phyloP scores from a whole-genome alignment of 37 sponge, comb jelly and placozoan species.

The Lycopodina hypogea region DNA sequence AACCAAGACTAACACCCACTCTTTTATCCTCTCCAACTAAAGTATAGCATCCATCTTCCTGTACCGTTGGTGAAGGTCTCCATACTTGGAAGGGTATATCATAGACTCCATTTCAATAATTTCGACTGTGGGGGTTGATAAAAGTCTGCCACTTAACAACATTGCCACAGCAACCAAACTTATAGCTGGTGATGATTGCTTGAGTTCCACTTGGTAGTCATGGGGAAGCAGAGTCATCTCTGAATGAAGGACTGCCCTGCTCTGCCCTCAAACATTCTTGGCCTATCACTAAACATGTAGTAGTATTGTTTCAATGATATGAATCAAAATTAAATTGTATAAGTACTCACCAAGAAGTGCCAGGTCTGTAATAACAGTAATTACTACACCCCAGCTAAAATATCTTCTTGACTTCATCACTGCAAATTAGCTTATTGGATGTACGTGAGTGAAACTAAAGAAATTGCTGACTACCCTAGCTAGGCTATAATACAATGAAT shows the following conservation, averaged over 20 bases:
- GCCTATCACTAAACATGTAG: no score
- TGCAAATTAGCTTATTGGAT: no score
- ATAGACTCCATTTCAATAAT: slow-evolving; percentile 10
- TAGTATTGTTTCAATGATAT: no score
- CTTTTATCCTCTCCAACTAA: slow-evolving; percentile 24
- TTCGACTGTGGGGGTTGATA: slow-evolving; percentile 7
- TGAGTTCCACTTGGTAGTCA: not conserved
- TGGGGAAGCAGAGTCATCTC: not conserved
- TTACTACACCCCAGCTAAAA: no score
- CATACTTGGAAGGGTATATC: slow-evolving; percentile 46
- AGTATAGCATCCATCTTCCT: slow-evolving; percentile 15
- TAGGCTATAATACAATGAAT: no score
- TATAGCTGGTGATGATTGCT: slow-evolving; percentile 19
- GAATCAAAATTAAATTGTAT: no score
- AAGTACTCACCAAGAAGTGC: no score
- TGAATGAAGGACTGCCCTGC: not conserved
- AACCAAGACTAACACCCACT: not conserved
- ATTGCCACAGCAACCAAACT: slow-evolving; percentile 12
- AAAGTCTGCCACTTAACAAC: not conserved
- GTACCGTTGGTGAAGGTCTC: slow-evolving; percentile 29
- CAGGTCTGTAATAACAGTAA: no score
- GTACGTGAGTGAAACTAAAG: no score
- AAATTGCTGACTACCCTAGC: no score
- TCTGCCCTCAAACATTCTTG: no score
- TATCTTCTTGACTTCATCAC: no score